A percentile compares a stretch with the other conserved stretches of the same genome.
Evolutionary conservation across 2,113 vertebrate species (phyloP).

Genomic region (Athene cunicularia): DNA sequence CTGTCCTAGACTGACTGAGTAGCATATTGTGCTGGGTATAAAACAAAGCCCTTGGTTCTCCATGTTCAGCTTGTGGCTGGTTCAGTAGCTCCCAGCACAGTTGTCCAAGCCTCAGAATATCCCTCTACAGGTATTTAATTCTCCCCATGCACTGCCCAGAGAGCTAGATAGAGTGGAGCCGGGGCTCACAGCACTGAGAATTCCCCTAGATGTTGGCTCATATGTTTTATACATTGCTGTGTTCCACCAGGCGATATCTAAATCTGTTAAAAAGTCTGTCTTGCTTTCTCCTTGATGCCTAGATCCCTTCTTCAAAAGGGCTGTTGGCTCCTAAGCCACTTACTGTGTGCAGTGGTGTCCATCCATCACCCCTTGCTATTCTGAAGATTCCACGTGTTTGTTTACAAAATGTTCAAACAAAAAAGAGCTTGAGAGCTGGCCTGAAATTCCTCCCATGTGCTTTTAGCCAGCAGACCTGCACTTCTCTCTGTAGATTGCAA

Average conservation of each 20-base stretch:
- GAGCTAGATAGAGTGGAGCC: neutral
- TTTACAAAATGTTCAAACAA: constrained; percentile 58
- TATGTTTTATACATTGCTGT: neutral
- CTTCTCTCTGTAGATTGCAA: constrained; percentile 5
- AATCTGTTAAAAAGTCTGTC: neutral
- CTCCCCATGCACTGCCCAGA: neutral
- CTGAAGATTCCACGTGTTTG: neutral
- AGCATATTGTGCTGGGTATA: fast-evolving
- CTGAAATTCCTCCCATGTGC: neutral
- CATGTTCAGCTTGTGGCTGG: neutral
- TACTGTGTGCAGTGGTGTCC: neutral
- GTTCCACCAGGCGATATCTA: neutral
- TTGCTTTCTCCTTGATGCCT: neutral
- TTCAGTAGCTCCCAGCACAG: neutral
- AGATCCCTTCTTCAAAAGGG: constrained; percentile 14
- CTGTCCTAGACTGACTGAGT: neutral
- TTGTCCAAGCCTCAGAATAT: neutral
- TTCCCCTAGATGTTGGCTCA: neutral
- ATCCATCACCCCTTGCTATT: constrained; percentile 28
- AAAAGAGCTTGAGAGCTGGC: constrained; percentile 13
- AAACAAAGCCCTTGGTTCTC: neutral
- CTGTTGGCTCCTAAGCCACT: neutral
- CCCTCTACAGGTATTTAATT: neutral
- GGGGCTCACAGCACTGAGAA: neutral
- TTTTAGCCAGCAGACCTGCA: neutral